Evolutionary conservation across 1,140 invertebrate species (phyloP), one percentile per base, ranked within the genome.

Genomic region (Polyergus mexicanus): DNA sequence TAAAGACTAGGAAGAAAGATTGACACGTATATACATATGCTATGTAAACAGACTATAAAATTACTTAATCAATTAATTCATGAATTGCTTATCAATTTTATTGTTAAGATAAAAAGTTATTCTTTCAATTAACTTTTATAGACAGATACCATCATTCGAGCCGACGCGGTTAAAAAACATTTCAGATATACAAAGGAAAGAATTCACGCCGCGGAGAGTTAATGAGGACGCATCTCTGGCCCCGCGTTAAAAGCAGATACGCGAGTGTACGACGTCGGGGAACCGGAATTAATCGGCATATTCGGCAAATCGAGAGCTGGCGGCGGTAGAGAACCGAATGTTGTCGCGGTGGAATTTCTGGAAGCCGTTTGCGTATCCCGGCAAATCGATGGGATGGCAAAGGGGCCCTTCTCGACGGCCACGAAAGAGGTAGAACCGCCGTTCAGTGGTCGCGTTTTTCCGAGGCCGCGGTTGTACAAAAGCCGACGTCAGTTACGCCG

Each of bases 401-500:
- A 89, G 75, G 72, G 87, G 3, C 32, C 32, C 71, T 51, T 51
- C 47, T 60, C 16, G 77, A 65, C 77, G 84, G 38, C 63, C 56
- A 85, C 74, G 77, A 89, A 89, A 78, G 88, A 90, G 88, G 89
- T 74, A 75, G 77, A 88, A 63, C 85, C 88, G 88, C 78, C 85
- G 85, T 87, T 62, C 35, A 16, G 13, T 63, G 68, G 58, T 32
- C 89, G 87, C 86, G 89, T 90, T 90, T 90, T 90, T 90, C 89
- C 89, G 88, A 83, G 86, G 44, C 65, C 76, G 81, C 77, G 86
- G 63, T 71, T 56, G 16, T 51, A 90, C 89, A 91, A 88, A 88
- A 91, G 87, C 89, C 89, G 91, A 92, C 87, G 85, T 92, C 86
- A 90, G 88, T 90, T 91, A 63, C 86, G 84, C 90, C 91, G 91